These are phyloP conservation scores for Melanerpes formicivorus DNA, from an alignment of 2,113 vertebrate genomes.

Conservation along the genomic window DNA sequence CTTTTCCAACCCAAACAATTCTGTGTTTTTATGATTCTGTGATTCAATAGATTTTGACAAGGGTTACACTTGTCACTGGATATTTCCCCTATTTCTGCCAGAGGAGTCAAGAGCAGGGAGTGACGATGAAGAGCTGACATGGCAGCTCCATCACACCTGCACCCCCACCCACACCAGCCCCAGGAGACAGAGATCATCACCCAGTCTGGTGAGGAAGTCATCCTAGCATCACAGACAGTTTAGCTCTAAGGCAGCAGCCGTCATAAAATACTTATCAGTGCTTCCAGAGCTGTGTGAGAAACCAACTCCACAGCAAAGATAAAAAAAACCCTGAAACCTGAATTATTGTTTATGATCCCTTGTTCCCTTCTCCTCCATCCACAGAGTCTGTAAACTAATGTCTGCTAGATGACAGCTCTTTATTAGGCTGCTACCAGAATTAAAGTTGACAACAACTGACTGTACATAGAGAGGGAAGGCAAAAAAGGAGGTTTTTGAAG, in stretches of 20 bases:
- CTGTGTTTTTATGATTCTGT: too few relatives aligned
- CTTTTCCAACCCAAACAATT: too few relatives aligned
- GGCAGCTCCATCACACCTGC: not conserved
- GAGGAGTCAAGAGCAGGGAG: not conserved
- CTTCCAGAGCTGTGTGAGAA: not conserved
- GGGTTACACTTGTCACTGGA: not conserved
- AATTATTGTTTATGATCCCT: not conserved
- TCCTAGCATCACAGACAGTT: rapidly evolving
- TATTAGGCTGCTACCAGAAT: not conserved
- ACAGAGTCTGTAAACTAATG: not conserved
- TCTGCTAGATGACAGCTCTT: not conserved
- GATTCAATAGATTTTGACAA: not conserved
- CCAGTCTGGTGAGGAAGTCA: not conserved
- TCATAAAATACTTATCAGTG: not conserved
- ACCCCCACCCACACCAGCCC: not conserved
- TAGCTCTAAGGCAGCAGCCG: not conserved
- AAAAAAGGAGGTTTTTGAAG: not conserved
- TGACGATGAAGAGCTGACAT: rapidly evolving
- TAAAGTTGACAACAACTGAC: not conserved
- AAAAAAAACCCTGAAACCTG: not conserved
- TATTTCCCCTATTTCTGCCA: not conserved
- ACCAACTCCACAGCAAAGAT: not conserved
- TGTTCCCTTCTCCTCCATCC: not conserved
- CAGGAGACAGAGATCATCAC: not conserved
- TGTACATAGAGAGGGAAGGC: not conserved